Base-by-base conservation (phyloP, 2,888 invertebrate species). In the Invenusta paracnida region DNA sequence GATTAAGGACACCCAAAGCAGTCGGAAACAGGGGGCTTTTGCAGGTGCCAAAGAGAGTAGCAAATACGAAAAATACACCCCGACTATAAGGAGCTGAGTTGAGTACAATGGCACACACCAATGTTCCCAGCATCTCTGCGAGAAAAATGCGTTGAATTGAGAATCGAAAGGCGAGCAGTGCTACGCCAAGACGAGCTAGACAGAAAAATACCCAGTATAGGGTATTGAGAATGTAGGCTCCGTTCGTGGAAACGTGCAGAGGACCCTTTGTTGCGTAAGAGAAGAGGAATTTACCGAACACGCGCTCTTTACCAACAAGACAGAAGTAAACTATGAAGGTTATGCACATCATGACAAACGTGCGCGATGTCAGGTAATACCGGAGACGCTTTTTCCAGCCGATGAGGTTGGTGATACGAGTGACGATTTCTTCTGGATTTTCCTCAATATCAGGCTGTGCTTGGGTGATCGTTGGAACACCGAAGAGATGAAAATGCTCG, bases 21-120 rank as follows among this genome's bases (percentile, higher is more conserved):
- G 85, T 85, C 1, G 85, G 85, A 82, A 81, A 85, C 23, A 85
- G 81, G 0, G 85, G 85, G 67, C 85, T 85, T 30, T 85, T 85
- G 30, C 83, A 85, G 67, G 29, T 29, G 25, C 81, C 79, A 30
- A 82, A 85, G n/a, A 79, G 23, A 13, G 79, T 85, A 25, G 81
- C 83, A 27, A 79, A 79, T 1, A 85, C 82, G 30, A 29, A 85
- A 30, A 85, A 85, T 25, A 81, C 81, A 13, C 29, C 2, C 11
- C 23, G 27, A 30, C 23, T 82, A 17, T 1, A 25, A 25, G 82
- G 82, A 17, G 27, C 29, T 1, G 29, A 5, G 30, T 29, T 82
- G 29, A 85, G 30, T n/a, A 82, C 28, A 1, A 85, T 27, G 5
- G 85, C 67, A 2, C 29, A 28, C 17, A 25, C 48, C 11, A 85